phyloP scores from a whole-genome alignment of 2,113 vertebrate genomes.

The Myotis brandtii region DNA sequence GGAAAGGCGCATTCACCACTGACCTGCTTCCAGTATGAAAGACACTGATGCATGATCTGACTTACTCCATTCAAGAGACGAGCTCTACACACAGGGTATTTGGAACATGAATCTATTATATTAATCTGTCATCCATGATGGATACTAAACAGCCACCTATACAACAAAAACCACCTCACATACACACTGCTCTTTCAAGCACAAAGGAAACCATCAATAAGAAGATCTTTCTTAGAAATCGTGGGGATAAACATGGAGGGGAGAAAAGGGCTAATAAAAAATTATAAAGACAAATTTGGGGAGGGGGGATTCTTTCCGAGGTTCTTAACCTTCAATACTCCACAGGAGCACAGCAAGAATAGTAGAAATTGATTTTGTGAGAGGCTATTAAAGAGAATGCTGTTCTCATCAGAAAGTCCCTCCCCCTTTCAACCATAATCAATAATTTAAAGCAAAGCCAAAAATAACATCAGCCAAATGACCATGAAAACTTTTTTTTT shows the following conservation, averaged over 20 bases:
- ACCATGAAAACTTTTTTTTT: conserved; percentile 75
- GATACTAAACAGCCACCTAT: conserved; percentile 39
- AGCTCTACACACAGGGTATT: conserved; percentile 76
- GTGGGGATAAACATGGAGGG: conserved; percentile 39
- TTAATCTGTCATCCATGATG: conserved; percentile 60
- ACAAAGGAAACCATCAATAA: conserved; percentile 12
- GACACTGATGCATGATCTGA: conserved; percentile 79
- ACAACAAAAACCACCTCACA: conserved; percentile 52
- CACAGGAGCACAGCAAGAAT: conserved; percentile 77
- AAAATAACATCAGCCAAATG: conserved; percentile 83
- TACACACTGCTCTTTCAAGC: conserved; percentile 39
- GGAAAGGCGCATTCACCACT: conserved; percentile 65
- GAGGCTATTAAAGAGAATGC: conserved; percentile 85
- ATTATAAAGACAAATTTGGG: conserved; percentile 74
- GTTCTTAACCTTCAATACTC: conserved; percentile 73
- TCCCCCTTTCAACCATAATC: conserved; percentile 82
- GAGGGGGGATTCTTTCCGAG: conserved; percentile 73
- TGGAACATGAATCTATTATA: conserved; percentile 68
- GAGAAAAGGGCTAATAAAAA: conserved; percentile 37
- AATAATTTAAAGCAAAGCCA: conserved; percentile 86
- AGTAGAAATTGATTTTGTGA: conserved; percentile 86
- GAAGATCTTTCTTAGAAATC: not conserved
- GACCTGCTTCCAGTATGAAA: conserved; percentile 76
- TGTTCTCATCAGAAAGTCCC: conserved; percentile 82
- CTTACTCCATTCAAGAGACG: conserved; percentile 77